These are phyloP conservation scores for Actinia equina DNA, from an alignment of 64 coral and sea anemone genomes.

Conservation along the genomic window DNA sequence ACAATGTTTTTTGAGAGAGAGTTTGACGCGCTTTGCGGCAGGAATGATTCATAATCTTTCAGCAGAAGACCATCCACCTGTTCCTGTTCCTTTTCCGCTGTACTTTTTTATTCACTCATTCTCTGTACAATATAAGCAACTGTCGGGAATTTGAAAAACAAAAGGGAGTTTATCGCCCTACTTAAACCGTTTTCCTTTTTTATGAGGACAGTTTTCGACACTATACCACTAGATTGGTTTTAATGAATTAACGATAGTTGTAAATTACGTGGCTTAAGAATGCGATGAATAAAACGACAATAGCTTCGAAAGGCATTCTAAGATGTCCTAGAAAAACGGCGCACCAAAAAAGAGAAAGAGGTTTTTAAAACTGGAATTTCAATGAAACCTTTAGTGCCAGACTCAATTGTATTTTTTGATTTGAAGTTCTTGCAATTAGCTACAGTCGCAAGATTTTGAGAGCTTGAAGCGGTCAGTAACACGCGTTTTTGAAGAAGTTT, in stretches of 20 bases:
- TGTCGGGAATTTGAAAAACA: constrained; percentile 6
- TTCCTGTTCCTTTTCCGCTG: not conserved
- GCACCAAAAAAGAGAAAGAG: not conserved
- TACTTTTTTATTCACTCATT: not conserved
- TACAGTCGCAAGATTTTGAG: not conserved
- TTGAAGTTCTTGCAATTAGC: no score
- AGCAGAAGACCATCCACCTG: not conserved
- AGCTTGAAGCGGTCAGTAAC: not conserved
- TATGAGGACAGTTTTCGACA: constrained; percentile 16
- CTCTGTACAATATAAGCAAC: not conserved
- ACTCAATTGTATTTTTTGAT: no score
- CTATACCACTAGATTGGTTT: not conserved
- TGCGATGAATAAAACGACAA: not conserved
- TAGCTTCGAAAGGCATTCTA: not conserved
- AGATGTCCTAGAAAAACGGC: not conserved
- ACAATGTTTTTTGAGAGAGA: not conserved
- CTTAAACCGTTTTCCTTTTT: constrained; percentile 5
- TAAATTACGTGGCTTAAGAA: not conserved
- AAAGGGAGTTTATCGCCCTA: constrained; percentile 1
- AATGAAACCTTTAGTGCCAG: no score
- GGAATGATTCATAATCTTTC: not conserved
- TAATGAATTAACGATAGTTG: constrained; percentile 6
- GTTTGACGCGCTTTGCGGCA: not conserved
- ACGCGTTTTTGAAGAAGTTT: not conserved
- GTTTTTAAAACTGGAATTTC: not conserved